phyloP scores from a whole-genome alignment of 2,113 vertebrate species.

The Myotis davidii region DNA sequence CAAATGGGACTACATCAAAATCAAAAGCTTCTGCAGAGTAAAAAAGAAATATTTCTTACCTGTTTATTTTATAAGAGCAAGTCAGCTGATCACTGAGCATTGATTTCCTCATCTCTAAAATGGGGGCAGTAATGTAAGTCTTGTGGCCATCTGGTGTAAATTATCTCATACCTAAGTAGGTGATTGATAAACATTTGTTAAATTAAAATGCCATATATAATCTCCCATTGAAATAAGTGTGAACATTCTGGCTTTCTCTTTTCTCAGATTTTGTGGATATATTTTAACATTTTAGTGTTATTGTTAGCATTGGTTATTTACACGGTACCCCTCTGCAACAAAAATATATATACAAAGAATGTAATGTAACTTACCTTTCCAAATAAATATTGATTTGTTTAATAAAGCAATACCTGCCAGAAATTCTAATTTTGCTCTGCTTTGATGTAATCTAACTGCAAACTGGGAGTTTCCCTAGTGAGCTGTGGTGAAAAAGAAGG shows the following conservation, averaged over 20 bases:
- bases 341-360: neutral
- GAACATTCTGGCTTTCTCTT: neutral
- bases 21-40: no score
- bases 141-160: neutral
- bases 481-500: neutral
- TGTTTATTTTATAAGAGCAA: neutral
- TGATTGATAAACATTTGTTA: neutral
- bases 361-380: constrained; percentile 44
- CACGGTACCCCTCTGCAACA: neutral
- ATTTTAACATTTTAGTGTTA: constrained; percentile 39
- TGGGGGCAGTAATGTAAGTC: neutral
- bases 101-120: constrained; percentile 11
- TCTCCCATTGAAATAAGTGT: neutral
- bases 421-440: constrained; percentile 38
- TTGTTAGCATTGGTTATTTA: constrained; percentile 40
- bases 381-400: constrained; percentile 61
- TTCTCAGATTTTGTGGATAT: constrained; percentile 1
- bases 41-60: neutral
- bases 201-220: neutral
- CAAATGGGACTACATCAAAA: no score
- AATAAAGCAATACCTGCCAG: constrained; percentile 51
- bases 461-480: neutral
- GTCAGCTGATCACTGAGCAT: neutral
- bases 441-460: constrained; percentile 47
- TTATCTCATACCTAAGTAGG: neutral